Evolutionary conservation across 2,113 vertebrate species (phyloP), one percentile per base, ranked within the genome.

Genomic region (Onychostoma macrolepis): DNA sequence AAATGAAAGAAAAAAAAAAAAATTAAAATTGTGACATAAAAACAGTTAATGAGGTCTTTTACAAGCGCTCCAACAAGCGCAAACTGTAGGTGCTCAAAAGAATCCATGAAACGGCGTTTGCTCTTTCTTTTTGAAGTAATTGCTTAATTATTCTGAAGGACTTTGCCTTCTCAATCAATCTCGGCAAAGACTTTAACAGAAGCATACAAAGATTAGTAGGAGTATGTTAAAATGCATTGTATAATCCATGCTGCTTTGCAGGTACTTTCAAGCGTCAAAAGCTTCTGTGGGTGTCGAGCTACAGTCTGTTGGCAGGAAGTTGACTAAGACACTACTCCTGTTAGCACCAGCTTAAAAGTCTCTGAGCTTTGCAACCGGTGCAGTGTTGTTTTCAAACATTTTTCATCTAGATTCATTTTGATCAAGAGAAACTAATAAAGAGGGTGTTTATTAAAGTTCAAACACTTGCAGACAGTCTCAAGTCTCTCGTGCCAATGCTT

Each of bases 141-240:
- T 38, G 24, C n/a, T 81, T 74, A 21, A 86, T 78, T 71, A 71
- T 56, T 33, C 74, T 80, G 65, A 58, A 72, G 85, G 13, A 81
- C 65, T 43, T 58, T 69, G 43, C 38, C 45, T 50, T 36, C 9
- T 80, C 33, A 56, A 80, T 86, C 48, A 86, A 71, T 24, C 30
- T 17, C 21, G 1, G 19, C 43, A 13, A 10, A 76, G 33, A 85
- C 41, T 82, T 48, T 69, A 83, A 71, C 43, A 71, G 43, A 83
- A 71, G 81, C 81, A 36, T 71, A 71, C 53, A 83, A 83, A 50
- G 19, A 83, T 83, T 50, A 69, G 63, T 71, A 83, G 65, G 65
- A n/a, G 28, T 53, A 79, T 28, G n/a, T 79, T 69, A 38, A 67
- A 86, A 43, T 53, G 21, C 24, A 41, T 56, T 80, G 33, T 71